phyloP scores from a whole-genome alignment of 2,113 vertebrate genomes.

The Psittacula cyanocephala region DNA sequence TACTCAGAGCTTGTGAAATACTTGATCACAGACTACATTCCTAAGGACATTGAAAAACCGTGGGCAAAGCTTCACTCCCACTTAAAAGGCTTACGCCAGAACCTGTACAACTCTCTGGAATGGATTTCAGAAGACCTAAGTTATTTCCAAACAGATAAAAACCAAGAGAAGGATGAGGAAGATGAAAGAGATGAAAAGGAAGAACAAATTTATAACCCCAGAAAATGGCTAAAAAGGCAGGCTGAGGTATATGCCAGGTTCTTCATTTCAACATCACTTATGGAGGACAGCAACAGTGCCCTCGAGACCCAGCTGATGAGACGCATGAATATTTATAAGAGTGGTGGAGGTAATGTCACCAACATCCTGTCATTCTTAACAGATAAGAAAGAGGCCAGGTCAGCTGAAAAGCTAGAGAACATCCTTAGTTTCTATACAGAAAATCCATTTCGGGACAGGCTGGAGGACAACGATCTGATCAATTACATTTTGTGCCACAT shows the following conservation, averaged over 20 bases:
- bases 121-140: conserved; percentile 83
- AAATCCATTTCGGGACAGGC: conserved; percentile 42
- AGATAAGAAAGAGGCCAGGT: conserved; percentile 54
- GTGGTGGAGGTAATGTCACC: conserved; percentile 79
- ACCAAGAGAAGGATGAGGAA: conserved; percentile 39
- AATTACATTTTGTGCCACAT: conserved; percentile 76
- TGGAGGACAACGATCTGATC: conserved; percentile 73
- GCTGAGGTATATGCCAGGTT: conserved; percentile 71
- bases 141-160: conserved; percentile 82
- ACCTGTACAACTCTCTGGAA: conserved; percentile 76
- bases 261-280: conserved; percentile 37
- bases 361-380: conserved; percentile 75
- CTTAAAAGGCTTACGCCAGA: conserved; percentile 72
- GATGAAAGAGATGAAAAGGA: conserved; percentile 50
- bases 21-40: conserved; percentile 76
- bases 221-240: conserved; percentile 73
- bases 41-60: conserved; percentile 58
- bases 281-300: neutral
- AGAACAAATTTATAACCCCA: conserved; percentile 72
- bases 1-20: conserved; percentile 72
- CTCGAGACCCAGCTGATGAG: conserved; percentile 39
- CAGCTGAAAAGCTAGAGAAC: conserved; percentile 48
- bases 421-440: conserved; percentile 75
- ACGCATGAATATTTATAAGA: conserved; percentile 73
- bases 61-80: conserved; percentile 75